These are phyloP conservation scores for Lepidothrix coronata DNA, from an alignment of 2,113 vertebrate genomes.

Conservation along the genomic window DNA sequence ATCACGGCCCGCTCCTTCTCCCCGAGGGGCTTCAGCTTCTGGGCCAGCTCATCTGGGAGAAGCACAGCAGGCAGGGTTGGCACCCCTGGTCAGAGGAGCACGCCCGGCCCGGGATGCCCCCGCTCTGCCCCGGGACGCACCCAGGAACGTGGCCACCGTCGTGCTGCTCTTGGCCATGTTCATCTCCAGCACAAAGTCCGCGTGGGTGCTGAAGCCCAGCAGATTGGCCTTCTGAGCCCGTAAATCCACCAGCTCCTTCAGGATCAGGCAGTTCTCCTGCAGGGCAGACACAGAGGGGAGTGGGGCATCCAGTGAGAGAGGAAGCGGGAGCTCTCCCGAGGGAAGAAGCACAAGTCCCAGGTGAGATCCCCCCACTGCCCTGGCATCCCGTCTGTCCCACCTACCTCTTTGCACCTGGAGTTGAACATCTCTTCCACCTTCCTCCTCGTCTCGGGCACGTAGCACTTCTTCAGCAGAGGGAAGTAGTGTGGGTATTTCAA, in stretches of 20 bases:
- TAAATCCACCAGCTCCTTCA: slow-evolving; percentile 89
- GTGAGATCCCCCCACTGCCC: fast-evolving
- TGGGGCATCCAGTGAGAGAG: fast-evolving
- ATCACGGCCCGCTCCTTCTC: slow-evolving; percentile 85
- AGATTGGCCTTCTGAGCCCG: slow-evolving; percentile 85
- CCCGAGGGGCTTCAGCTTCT: slow-evolving; percentile 88
- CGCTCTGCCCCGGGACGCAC: slow-evolving; percentile 46
- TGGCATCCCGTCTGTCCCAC: not conserved
- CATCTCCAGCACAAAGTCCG: slow-evolving; percentile 96
- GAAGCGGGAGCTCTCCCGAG: fast-evolving
- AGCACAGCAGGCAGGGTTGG: not conserved
- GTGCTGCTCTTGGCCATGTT: slow-evolving; percentile 92
- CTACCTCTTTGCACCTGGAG: slow-evolving; percentile 93
- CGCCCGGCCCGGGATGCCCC: fast-evolving
- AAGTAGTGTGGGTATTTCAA: slow-evolving; percentile 98
- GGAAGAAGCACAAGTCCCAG: not conserved
- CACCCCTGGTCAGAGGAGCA: not conserved
- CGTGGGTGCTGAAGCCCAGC: slow-evolving; percentile 89
- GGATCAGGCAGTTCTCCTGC: slow-evolving; percentile 90
- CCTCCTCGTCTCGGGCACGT: slow-evolving; percentile 86
- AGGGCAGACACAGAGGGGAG: not conserved
- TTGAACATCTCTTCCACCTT: slow-evolving; percentile 93
- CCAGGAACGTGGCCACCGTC: slow-evolving; percentile 86
- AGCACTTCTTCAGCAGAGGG: slow-evolving; percentile 95
- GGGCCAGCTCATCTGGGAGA: slow-evolving; percentile 84